Conservation (phyloP, 2,113 vertebrate species). For the Aegotheles bennettii region DNA sequence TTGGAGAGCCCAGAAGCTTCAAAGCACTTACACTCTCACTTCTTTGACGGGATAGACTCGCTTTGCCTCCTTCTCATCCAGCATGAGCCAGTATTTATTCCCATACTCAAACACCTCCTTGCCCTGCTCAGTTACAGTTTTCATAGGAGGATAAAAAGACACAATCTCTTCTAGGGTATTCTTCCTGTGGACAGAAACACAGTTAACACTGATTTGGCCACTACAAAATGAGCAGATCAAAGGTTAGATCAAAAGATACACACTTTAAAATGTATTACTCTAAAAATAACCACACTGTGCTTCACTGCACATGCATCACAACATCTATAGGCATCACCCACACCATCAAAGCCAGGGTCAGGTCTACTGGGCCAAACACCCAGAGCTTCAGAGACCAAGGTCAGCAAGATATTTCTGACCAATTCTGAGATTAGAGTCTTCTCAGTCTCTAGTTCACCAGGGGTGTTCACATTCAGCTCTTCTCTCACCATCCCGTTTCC, state of each 20-base stretch:
- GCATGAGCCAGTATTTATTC: slow-evolving; percentile 99
- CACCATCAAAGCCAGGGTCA: background rate
- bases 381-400: background rate
- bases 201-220: background rate
- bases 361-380: background rate
- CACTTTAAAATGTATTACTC: background rate
- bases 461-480: background rate
- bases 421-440: background rate
- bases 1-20: background rate
- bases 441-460: background rate
- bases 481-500: background rate
- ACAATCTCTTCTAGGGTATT: slow-evolving; percentile 83
- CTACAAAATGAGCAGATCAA: background rate
- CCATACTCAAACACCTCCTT: slow-evolving; percentile 87
- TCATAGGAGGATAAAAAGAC: slow-evolving; percentile 87
- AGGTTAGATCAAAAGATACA: background rate
- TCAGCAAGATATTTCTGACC: background rate
- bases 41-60: slow-evolving; percentile 80
- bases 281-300: background rate
- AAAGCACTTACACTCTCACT: slow-evolving; percentile 80
- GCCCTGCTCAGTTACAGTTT: slow-evolving; percentile 80
- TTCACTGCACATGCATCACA: background rate
- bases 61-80: slow-evolving; percentile 77
- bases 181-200: slow-evolving; percentile 57
- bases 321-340: background rate